Conservation (phyloP, 2,113 vertebrate species). For the Martes martes region DNA sequence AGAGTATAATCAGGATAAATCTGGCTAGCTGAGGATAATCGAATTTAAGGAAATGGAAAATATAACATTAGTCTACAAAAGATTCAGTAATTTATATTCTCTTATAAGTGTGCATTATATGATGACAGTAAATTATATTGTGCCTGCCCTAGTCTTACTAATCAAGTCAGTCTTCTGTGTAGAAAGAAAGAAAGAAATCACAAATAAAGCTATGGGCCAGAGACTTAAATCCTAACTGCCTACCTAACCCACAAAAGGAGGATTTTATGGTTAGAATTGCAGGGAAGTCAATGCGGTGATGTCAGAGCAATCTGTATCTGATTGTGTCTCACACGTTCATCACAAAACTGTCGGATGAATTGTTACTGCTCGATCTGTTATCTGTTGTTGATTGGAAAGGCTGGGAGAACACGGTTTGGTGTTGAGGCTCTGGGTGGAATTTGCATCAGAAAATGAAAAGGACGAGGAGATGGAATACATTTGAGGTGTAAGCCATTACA, state of each 20-base stretch:
- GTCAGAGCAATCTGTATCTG: not conserved
- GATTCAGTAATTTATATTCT: constrained; percentile 48
- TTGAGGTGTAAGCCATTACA: not conserved
- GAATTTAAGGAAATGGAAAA: constrained; percentile 48
- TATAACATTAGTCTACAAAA: not conserved
- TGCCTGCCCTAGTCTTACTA: not conserved
- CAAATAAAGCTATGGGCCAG: not conserved
- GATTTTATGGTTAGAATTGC: not conserved
- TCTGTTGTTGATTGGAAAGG: not conserved
- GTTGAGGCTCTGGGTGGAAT: not conserved
- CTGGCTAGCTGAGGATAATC: not conserved
- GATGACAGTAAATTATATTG: not conserved
- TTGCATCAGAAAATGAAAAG: not conserved
- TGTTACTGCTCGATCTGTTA: not conserved
- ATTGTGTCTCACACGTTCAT: not conserved
- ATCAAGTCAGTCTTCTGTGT: not conserved
- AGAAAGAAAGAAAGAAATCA: not conserved
- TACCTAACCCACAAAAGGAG: not conserved
- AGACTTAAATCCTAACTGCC: not conserved
- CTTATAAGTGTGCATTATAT: constrained; percentile 6
- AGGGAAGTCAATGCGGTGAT: not conserved
- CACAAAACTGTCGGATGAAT: not conserved
- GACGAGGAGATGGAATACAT: not conserved
- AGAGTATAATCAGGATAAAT: not conserved
- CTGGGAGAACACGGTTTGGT: not conserved